Conservation (phyloP, 2,888 invertebrate species). For the Agrilus cyanescens region DNA sequence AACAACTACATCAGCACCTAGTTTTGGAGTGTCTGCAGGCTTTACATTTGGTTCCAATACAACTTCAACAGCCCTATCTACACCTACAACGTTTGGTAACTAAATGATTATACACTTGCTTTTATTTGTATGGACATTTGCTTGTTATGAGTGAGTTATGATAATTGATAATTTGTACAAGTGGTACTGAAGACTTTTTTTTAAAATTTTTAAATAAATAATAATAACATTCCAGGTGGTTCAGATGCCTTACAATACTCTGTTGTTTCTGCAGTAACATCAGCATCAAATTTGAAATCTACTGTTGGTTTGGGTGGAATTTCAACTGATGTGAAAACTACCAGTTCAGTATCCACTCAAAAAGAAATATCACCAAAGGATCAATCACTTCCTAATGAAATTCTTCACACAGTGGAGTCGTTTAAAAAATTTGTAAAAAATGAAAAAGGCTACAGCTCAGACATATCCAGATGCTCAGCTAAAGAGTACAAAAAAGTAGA, state of each 20-base stretch:
- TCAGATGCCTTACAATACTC: not conserved
- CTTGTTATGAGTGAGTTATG: too few species aligned
- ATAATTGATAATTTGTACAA: too few species aligned
- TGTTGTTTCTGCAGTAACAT: constrained; percentile 20
- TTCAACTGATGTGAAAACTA: constrained; percentile 38
- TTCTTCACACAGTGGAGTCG: constrained; percentile 62
- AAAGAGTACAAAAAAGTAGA: constrained; percentile 51
- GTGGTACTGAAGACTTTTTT: too few species aligned
- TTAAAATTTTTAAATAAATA: too few species aligned
- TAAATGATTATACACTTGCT: not conserved
- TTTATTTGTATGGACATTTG: too few species aligned
- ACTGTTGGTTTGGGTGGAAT: constrained; percentile 57
- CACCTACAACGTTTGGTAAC: not conserved
- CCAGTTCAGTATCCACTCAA: constrained; percentile 21
- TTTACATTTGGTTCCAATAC: constrained; percentile 7
- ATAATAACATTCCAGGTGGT: not conserved
- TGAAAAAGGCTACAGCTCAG: constrained; percentile 71
- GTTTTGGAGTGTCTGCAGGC: constrained; percentile 9
- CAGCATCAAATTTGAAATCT: constrained; percentile 23
- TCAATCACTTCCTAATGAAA: constrained; percentile 61
- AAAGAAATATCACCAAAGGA: constrained; percentile 48
- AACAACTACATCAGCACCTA: constrained; percentile 15
- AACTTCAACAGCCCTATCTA: not conserved
- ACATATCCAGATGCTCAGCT: constrained; percentile 55
- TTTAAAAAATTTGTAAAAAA: constrained; percentile 79